A percentile compares a stretch with the other conserved stretches of the same genome.
These are phyloP conservation scores for Ischnura elegans DNA, from an alignment of 2,888 invertebrate species.

Conservation along the genomic window DNA sequence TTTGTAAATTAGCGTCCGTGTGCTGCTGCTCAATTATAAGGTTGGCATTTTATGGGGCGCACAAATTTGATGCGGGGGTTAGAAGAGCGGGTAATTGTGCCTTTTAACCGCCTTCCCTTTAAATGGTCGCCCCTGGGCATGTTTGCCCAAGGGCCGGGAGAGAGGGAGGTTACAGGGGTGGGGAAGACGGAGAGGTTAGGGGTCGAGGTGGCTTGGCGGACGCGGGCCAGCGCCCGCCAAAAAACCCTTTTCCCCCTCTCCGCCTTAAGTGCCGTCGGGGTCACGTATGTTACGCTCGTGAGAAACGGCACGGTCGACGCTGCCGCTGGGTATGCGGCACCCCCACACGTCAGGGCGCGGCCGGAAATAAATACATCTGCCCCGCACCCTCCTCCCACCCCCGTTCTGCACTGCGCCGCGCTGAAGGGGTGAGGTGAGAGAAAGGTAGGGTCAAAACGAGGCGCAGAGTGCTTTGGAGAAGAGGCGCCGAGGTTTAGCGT, in stretches of 20 bases:
- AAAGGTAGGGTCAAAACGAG: background rate
- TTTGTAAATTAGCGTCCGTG: too few relatives aligned
- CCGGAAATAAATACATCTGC: conserved; percentile 22
- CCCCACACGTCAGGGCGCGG: conserved; percentile 34
- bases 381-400: too few relatives aligned
- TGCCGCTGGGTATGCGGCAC: conserved; percentile 40
- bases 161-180: background rate
- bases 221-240: background rate
- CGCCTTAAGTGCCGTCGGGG: background rate
- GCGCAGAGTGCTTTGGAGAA: background rate
- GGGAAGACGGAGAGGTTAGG: background rate
- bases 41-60: too few relatives aligned
- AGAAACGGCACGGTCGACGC: conserved; percentile 23
- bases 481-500: background rate
- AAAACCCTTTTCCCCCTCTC: background rate
- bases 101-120: too few relatives aligned
- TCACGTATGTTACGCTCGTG: conserved; percentile 11
- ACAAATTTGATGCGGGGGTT: too few relatives aligned
- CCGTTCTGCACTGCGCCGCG: too few relatives aligned
- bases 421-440: background rate
- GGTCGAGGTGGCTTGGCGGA: background rate
- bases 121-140: too few relatives aligned
- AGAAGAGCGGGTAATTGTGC: too few relatives aligned
- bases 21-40: too few relatives aligned
- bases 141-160: background rate